Percentiles rank a stretch among this genome's conserved stretches.
phyloP scores from a whole-genome alignment of 2,888 invertebrate species.

The Entomobrya multifasciata region DNA sequence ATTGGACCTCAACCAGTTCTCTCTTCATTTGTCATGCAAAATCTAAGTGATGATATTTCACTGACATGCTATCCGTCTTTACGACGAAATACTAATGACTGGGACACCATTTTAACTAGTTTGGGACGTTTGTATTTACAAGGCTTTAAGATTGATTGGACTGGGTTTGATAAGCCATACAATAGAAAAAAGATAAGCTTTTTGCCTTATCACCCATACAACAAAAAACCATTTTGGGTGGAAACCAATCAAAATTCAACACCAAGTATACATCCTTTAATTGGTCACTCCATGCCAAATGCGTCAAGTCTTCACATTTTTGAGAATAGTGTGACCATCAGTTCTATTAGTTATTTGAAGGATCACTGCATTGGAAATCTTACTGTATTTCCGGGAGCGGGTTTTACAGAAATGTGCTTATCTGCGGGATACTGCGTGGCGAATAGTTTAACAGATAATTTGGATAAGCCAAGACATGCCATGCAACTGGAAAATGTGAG shows the following conservation, averaged over 20 bases:
- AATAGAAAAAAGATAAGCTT: conserved; percentile 41
- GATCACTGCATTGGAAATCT: conserved; percentile 57
- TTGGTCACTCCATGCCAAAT: conserved; percentile 58
- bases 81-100: conserved; percentile 57
- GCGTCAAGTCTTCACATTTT: conserved; percentile 56
- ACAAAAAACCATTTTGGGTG: conserved; percentile 62
- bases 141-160: conserved; percentile 71
- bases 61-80: conserved; percentile 63
- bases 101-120: conserved; percentile 46
- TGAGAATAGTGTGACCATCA: neutral
- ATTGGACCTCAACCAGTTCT: conserved; percentile 73
- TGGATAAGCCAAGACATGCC: neutral
- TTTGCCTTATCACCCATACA: conserved; percentile 67
- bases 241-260: neutral
- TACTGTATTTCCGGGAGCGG: conserved; percentile 17
- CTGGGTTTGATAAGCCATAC: conserved; percentile 54
- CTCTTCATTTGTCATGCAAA: conserved; percentile 42
- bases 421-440: conserved; percentile 3
- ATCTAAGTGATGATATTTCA: neutral
- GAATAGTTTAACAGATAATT: neutral
- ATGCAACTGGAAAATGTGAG: neutral
- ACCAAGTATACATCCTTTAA: conserved; percentile 56
- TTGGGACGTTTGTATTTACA: conserved; percentile 53
- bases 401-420: conserved; percentile 32
- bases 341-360: conserved; percentile 2